phyloP scores from a whole-genome alignment of 2,888 invertebrate species.

The Drepanosiphum platanoidis region DNA sequence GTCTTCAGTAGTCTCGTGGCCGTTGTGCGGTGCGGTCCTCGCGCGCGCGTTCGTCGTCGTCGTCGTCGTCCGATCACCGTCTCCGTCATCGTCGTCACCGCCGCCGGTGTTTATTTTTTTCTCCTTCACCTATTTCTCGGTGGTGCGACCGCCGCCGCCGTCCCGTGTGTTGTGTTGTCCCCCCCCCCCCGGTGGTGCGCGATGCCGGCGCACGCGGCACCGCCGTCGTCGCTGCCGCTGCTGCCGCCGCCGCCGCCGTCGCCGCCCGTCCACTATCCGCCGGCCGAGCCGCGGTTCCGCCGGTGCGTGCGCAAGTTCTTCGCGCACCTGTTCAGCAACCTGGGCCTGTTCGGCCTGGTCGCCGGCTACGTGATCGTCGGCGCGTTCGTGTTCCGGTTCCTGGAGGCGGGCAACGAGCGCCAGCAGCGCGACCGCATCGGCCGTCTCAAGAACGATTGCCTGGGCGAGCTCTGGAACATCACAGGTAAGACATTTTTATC shows the following conservation, averaged over 20 bases:
- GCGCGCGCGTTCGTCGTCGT: neutral
- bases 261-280: slow-evolving; percentile 14
- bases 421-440: slow-evolving; percentile 74
- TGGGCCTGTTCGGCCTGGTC: slow-evolving; percentile 78
- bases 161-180: neutral
- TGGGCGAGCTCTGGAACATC: slow-evolving; percentile 81
- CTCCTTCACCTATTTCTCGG: neutral
- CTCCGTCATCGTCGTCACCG: neutral
- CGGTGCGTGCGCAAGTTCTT: slow-evolving; percentile 68
- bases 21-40: slow-evolving; percentile 30
- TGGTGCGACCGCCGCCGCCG: neutral
- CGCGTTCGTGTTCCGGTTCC: slow-evolving; percentile 78
- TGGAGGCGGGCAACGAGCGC: slow-evolving; percentile 78
- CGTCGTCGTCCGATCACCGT: neutral
- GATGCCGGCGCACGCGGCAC: neutral
- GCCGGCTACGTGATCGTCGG: slow-evolving; percentile 79
- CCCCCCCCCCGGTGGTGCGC: neutral
- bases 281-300: slow-evolving; percentile 61
- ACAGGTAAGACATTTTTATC: no score
- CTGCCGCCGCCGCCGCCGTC: slow-evolving; percentile 17
- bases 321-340: slow-evolving; percentile 74
- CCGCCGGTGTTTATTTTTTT: neutral
- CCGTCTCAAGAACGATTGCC: slow-evolving; percentile 75
- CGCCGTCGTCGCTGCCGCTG: neutral
- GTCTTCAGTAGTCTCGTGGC: slow-evolving; percentile 48